phyloP scores from a whole-genome alignment of 2,113 vertebrate genomes.

The Bubo blakistoni region DNA sequence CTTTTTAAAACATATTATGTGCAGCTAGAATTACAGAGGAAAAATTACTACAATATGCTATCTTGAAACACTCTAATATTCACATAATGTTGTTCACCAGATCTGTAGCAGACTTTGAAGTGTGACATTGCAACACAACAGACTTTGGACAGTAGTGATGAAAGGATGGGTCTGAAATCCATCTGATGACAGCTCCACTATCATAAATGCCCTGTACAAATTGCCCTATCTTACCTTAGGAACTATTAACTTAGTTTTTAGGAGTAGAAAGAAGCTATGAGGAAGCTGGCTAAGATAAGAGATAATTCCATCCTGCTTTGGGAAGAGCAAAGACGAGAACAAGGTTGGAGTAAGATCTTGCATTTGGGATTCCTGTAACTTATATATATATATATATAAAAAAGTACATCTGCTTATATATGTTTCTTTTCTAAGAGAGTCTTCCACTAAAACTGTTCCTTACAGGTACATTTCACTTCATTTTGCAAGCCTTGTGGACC shows the following conservation, averaged over 20 bases:
- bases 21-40: background rate
- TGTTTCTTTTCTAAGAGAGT: background rate
- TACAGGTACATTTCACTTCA: background rate
- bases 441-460: background rate
- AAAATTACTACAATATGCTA: background rate
- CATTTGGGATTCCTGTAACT: background rate
- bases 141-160: conserved; percentile 13
- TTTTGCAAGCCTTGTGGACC: background rate
- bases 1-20: background rate
- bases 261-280: background rate
- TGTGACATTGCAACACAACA: conserved; percentile 12
- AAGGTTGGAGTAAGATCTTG: background rate
- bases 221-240: background rate
- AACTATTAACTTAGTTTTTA: background rate
- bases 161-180: conserved; percentile 28
- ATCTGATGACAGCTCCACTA: background rate
- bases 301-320: background rate
- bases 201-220: background rate
- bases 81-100: background rate
- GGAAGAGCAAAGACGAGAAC: background rate
- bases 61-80: background rate
- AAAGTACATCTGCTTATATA: background rate
- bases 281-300: background rate
- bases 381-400: background rate
- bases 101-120: background rate